These are phyloP conservation scores for Pocillopora verrucosa DNA, from an alignment of 64 coral and sea anemone genomes.

Conservation along the genomic window DNA sequence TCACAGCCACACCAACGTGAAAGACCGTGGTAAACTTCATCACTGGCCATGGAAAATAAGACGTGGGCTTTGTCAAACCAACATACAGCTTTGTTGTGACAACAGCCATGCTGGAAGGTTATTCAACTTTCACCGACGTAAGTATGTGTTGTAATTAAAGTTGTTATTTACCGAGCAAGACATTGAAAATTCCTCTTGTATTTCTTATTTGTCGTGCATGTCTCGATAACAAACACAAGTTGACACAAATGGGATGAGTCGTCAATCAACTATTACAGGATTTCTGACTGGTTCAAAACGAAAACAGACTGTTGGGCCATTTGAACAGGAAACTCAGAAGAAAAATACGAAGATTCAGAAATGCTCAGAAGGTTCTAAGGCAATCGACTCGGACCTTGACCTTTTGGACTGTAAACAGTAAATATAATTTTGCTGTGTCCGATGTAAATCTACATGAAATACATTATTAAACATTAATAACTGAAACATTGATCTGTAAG, in stretches of 20 bases:
- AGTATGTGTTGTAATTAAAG: background rate
- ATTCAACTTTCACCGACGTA: slow-evolving; percentile 53
- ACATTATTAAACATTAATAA: background rate
- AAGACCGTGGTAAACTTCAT: slow-evolving; percentile 60
- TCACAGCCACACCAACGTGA: slow-evolving; percentile 62
- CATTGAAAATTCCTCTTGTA: slow-evolving; percentile 22
- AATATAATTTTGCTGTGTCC: slow-evolving; percentile 54
- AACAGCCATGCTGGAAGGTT: slow-evolving; percentile 58
- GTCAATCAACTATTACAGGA: slow-evolving; percentile 27
- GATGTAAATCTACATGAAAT: slow-evolving; percentile 6
- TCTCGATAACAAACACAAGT: slow-evolving; percentile 37
- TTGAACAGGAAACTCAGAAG: slow-evolving; percentile 32
- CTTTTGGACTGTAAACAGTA: slow-evolving; percentile 58
- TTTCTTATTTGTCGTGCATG: slow-evolving; percentile 32
- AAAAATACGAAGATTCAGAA: slow-evolving; percentile 25
- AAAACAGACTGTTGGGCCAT: slow-evolving; percentile 33
- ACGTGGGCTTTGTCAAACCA: slow-evolving; percentile 53
- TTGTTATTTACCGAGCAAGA: background rate
- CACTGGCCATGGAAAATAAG: slow-evolving; percentile 66
- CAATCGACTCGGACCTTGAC: slow-evolving; percentile 66
- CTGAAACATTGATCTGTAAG: slow-evolving; percentile 48
- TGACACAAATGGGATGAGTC: slow-evolving; percentile 30
- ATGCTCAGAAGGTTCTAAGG: slow-evolving; percentile 11
- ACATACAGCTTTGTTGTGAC: slow-evolving; percentile 63
- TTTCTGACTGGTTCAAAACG: slow-evolving; percentile 46